Evolutionary conservation across 2,113 vertebrate species (phyloP).

Genomic region (Callipepla californica): DNA sequence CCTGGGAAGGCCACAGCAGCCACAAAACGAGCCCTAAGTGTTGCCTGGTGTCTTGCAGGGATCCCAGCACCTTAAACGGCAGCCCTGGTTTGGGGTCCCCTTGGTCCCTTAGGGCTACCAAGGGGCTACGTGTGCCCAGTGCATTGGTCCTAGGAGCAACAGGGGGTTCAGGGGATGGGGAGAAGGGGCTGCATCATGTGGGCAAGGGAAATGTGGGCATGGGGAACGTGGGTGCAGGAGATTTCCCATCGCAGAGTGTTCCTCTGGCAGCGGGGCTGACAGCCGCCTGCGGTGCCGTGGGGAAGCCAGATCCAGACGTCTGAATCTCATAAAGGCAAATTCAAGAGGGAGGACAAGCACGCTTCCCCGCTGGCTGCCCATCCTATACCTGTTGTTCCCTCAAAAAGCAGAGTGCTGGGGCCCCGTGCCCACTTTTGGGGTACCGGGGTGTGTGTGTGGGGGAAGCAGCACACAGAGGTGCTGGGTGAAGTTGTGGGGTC

Average conservation of each 20-base stretch:
- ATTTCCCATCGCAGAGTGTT: background rate
- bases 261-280: background rate
- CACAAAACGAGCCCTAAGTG: background rate
- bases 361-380: background rate
- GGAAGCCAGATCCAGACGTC: background rate
- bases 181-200: background rate
- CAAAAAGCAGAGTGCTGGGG: background rate
- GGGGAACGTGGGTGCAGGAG: background rate
- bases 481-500: background rate
- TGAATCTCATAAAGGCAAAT: background rate
- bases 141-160: background rate
- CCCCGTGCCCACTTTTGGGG: fast-evolving
- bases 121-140: background rate
- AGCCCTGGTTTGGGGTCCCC: background rate
- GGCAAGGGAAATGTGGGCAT: too few species aligned
- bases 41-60: background rate
- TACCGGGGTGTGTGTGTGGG: too few species aligned
- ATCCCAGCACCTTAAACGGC: background rate
- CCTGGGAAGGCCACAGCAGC: background rate
- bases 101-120: background rate
- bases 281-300: background rate
- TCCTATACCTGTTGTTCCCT: background rate
- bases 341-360: background rate
- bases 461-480: background rate
- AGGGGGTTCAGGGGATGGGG: background rate